phyloP scores from a whole-genome alignment of 2,113 vertebrate genomes.

The Platanista minor region DNA sequence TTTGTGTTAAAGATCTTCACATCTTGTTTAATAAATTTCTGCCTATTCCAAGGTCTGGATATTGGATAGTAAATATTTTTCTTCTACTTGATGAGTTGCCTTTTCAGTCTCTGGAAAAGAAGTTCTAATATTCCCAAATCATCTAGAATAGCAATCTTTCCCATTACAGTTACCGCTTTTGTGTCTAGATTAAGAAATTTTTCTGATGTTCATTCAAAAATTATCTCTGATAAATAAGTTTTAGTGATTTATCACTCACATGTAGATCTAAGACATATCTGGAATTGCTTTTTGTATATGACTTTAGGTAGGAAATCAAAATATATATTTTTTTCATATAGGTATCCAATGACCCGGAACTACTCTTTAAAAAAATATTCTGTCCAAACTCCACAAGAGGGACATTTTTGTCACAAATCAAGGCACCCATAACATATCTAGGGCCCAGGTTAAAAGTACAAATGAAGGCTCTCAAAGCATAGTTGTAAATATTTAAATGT shows the following conservation, averaged over 20 bases:
- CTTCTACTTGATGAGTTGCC: neutral
- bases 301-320: neutral
- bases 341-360: neutral
- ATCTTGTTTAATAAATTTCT: neutral
- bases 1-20: neutral
- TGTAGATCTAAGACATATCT: neutral
- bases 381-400: neutral
- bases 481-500: neutral
- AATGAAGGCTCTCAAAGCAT: neutral
- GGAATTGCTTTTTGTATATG: neutral
- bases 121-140: neutral
- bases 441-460: neutral
- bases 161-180: neutral
- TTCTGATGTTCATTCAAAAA: neutral
- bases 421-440: too few relatives aligned
- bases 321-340: neutral
- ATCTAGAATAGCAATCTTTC: neutral
- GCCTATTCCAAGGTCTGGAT: neutral
- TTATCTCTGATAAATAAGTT: neutral
- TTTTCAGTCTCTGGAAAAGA: neutral
- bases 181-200: neutral
- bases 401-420: neutral
- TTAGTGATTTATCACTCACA: neutral
- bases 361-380: neutral
- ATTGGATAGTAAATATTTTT: neutral